A percentile compares a stretch with the other conserved stretches of the same genome.
These are phyloP conservation scores for Centrocercus urophasianus DNA, from an alignment of 2,113 vertebrate genomes.

Conservation along the genomic window DNA sequence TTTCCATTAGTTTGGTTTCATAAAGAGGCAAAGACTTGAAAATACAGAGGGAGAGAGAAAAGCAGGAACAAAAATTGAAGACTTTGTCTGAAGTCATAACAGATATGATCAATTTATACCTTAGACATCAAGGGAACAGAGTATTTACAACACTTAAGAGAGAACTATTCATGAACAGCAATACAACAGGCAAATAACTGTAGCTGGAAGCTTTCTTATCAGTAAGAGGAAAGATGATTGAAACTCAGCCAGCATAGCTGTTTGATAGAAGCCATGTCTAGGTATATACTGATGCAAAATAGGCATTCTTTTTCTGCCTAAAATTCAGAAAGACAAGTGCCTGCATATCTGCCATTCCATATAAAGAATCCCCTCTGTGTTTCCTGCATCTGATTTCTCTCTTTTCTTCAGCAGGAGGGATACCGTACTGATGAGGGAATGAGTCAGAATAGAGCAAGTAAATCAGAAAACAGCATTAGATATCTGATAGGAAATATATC, in stretches of 20 bases:
- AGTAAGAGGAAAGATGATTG: neutral
- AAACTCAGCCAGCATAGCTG: neutral
- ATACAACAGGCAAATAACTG: neutral
- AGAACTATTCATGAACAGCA: neutral
- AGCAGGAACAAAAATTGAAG: neutral
- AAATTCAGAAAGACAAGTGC: neutral
- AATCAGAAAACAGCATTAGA: slow-evolving; percentile 1
- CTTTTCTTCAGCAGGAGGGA: neutral
- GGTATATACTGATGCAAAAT: neutral
- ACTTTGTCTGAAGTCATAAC: neutral
- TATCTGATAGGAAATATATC: neutral
- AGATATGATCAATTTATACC: neutral
- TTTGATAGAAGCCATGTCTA: neutral
- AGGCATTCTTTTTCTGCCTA: neutral
- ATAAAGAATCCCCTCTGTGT: neutral
- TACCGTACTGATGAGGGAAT: neutral
- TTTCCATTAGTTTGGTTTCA: neutral
- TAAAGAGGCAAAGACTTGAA: neutral
- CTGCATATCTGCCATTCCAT: neutral
- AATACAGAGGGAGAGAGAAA: neutral
- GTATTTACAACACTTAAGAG: neutral
- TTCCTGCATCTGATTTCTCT: neutral
- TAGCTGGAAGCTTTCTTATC: neutral
- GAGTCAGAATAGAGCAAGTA: neutral
- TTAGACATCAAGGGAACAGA: neutral